Percentiles rank a stretch among this genome's conserved stretches.
phyloP scores from a whole-genome alignment of 2,797 vertebrate genomes.

The Clarias fuscus region DNA sequence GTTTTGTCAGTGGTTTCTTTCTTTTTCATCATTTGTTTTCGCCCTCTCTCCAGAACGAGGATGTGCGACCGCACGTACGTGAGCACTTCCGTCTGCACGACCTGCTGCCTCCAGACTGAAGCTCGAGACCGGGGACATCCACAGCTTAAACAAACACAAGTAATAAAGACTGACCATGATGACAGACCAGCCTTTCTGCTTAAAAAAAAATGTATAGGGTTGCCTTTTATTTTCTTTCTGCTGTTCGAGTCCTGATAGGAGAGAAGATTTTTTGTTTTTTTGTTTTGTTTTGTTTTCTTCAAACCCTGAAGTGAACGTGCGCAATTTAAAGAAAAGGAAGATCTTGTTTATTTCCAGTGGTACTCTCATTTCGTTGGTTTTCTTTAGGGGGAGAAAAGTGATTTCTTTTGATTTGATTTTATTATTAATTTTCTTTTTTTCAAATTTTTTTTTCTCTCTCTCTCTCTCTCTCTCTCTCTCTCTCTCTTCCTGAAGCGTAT shows the following conservation, averaged over 20 bases:
- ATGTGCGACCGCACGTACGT: constrained; percentile 87
- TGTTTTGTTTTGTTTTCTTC: background rate
- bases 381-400: background rate
- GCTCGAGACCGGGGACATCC: constrained; percentile 4
- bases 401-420: background rate
- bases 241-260: background rate
- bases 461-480: too few relatives aligned
- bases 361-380: background rate
- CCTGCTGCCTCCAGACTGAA: constrained; percentile 86
- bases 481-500: background rate
- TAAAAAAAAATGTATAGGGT: background rate
- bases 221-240: background rate
- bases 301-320: background rate
- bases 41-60: constrained; percentile 77
- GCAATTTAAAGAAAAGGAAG: background rate
- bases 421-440: background rate
- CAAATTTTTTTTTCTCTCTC: too few relatives aligned
- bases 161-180: background rate
- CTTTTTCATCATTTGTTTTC: constrained; percentile 5
- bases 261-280: background rate
- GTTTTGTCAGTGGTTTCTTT: background rate
- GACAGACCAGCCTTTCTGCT: background rate
- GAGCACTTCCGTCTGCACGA: constrained; percentile 90
- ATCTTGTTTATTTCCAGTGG: background rate
- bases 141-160: background rate